These are phyloP conservation scores for Cephalopterus ornatus DNA, from an alignment of 2,113 vertebrate species.

Conservation along the genomic window DNA sequence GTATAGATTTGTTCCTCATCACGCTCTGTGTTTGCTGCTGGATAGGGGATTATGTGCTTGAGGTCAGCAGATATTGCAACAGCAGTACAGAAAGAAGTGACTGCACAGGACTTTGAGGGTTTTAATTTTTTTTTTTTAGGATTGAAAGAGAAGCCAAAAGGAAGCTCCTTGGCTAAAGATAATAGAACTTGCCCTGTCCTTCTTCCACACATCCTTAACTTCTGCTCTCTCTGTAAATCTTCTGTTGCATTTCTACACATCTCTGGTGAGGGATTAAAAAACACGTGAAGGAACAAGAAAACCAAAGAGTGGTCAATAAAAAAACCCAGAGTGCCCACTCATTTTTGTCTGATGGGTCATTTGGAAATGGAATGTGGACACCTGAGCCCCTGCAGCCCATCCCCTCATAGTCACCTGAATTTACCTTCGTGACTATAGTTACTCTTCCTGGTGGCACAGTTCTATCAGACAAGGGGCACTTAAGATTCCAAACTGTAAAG, in stretches of 20 bases:
- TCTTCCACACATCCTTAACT: neutral
- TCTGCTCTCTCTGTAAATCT: neutral
- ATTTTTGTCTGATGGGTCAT: neutral
- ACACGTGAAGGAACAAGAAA: neutral
- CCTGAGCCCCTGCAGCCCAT: neutral
- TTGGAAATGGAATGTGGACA: neutral
- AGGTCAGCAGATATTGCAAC: neutral
- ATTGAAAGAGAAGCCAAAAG: neutral
- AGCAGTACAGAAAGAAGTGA: neutral
- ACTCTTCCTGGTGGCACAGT: neutral
- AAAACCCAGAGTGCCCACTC: neutral
- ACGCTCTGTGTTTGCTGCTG: neutral
- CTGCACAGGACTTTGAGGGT: neutral
- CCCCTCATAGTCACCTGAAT: neutral
- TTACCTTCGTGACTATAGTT: rapidly evolving
- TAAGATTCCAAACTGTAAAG: neutral
- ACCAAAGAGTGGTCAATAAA: neutral
- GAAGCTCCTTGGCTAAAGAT: neutral
- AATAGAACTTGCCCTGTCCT: neutral
- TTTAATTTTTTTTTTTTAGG: neutral
- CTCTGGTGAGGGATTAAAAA: neutral
- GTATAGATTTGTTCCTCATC: neutral
- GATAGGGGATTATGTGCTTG: neutral
- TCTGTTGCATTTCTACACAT: neutral
- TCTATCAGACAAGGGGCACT: neutral